Percentiles rank a stretch among this genome's conserved stretches.
phyloP scores from a whole-genome alignment of 2,113 vertebrate species.

The Barnardius zonarius region DNA sequence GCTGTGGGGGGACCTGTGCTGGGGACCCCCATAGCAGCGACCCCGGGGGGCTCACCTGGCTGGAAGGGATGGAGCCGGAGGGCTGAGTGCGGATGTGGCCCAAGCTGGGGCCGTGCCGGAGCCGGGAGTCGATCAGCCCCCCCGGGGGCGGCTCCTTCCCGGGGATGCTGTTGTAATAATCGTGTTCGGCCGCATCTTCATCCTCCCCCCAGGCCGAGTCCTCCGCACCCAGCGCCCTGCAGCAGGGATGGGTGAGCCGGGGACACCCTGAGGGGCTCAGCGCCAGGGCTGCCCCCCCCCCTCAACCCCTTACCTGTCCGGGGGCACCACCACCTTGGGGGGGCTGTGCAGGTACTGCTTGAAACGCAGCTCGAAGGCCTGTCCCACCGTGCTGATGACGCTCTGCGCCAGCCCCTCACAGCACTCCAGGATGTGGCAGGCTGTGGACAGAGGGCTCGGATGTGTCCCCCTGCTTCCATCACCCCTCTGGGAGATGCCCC shows the following conservation, averaged over 20 bases:
- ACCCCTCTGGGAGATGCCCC: rapidly evolving
- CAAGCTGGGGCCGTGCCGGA: constrained; percentile 31
- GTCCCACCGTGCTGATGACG: constrained; percentile 95
- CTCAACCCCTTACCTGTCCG: constrained; percentile 72
- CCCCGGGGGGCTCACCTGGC: constrained; percentile 45
- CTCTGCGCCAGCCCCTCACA: constrained; percentile 90
- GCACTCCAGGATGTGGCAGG: constrained; percentile 97
- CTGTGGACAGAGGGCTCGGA: background rate
- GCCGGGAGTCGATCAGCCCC: constrained; percentile 88
- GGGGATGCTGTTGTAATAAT: constrained; percentile 97
- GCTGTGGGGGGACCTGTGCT: rapidly evolving
- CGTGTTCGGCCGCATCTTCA: constrained; percentile 81
- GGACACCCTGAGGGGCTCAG: background rate
- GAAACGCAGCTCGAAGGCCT: constrained; percentile 97
- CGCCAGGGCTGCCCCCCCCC: background rate
- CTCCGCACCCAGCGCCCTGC: constrained; percentile 78
- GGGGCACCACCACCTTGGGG: constrained; percentile 78
- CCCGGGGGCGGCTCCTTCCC: constrained; percentile 92
- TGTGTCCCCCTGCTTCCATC: rapidly evolving
- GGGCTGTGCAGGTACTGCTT: constrained; percentile 96
- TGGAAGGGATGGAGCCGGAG: background rate
- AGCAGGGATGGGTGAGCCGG: background rate
- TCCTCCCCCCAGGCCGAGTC: constrained; percentile 86
- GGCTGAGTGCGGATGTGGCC: constrained; percentile 77
- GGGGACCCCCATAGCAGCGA: rapidly evolving